Conservation (phyloP, 37 sponge, comb jelly and placozoan genomes). For the Ianthella basta region DNA sequence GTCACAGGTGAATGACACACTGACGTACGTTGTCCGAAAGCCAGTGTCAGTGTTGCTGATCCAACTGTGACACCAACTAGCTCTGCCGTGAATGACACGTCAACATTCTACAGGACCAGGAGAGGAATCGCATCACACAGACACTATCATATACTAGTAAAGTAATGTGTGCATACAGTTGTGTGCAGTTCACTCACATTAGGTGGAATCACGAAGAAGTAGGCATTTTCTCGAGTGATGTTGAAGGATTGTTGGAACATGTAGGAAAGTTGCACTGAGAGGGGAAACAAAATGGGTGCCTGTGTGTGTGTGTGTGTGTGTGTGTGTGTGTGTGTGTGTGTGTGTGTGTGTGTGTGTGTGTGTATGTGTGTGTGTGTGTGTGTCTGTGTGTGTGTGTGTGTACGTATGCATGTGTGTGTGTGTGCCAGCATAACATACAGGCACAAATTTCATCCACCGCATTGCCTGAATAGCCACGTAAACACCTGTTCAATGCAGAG, state of each 20-base stretch:
- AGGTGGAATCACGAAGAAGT: neutral
- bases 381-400: slow-evolving; percentile 11
- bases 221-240: neutral
- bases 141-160: too few relatives aligned
- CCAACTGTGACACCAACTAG: too few relatives aligned
- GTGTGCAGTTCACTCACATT: neutral
- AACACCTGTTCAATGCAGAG: too few relatives aligned
- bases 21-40: too few relatives aligned
- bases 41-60: too few relatives aligned
- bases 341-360: slow-evolving; percentile 29
- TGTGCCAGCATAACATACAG: neutral
- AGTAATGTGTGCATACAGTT: too few relatives aligned
- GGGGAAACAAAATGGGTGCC: neutral
- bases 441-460: slow-evolving; percentile 13
- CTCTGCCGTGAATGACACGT: too few relatives aligned
- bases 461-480: neutral
- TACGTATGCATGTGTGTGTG: slow-evolving; percentile 25
- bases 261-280: neutral
- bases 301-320: slow-evolving; percentile 27
- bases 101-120: too few relatives aligned
- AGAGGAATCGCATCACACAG: too few relatives aligned
- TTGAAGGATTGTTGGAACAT: too few relatives aligned
- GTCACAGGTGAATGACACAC: too few relatives aligned
- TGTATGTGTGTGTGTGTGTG: slow-evolving; percentile 31
- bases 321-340: slow-evolving; percentile 21